Base-by-base conservation (phyloP, 2,113 vertebrate genomes). In the Vombatus ursinus region DNA sequence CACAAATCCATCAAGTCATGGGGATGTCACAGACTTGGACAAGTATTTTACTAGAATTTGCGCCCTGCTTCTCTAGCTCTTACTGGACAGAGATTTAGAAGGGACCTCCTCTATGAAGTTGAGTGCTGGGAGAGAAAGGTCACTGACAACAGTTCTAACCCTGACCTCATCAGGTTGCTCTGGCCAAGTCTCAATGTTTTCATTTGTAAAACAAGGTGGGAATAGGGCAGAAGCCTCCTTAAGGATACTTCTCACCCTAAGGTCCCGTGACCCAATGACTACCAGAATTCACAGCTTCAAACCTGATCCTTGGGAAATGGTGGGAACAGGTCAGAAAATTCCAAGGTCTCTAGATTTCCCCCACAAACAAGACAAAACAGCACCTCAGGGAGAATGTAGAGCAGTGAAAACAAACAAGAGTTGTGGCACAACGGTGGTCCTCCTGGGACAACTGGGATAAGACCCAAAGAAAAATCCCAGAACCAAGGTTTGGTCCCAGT, bases 151-250 rank as follows among this genome's bases (percentile, higher is more conserved):
- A 77, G 61, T 8, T 3, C 57, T 12, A 68, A 31, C 8, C 57
- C 14, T 68, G 14, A n/a, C 37, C 24, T 54, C 53, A 52, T 11
- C 50, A 51, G 50, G 52, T 52, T 3, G 16, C 52, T 52, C 52
- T 95, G 90, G 50, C 92, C 37, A 48, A 49, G 89, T 53, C 91
- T 96, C 26, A 52, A 50, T 89, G 61, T 96, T 90, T 57, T 94
- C 61, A 89, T 89, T 24, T 26, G 91, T 61, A 68, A 92, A 28
- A 92, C 2, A 11, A 90, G 14, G 61, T 94, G 8, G 26, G 50
- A 51, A n/a, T 1, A 44, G 93, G 68, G 77, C 52, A 51, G 91
- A 31, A 28, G 54, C 8, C 26, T 93, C 25, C 44, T 52, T 94
- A 49, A 95, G 52, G 54, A n/a, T 12, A 52, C 28, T 93, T 94